These are phyloP conservation scores for Coracias cyanogaster DNA, from an alignment of 2,797 vertebrate genomes.

Conservation along the genomic window DNA sequence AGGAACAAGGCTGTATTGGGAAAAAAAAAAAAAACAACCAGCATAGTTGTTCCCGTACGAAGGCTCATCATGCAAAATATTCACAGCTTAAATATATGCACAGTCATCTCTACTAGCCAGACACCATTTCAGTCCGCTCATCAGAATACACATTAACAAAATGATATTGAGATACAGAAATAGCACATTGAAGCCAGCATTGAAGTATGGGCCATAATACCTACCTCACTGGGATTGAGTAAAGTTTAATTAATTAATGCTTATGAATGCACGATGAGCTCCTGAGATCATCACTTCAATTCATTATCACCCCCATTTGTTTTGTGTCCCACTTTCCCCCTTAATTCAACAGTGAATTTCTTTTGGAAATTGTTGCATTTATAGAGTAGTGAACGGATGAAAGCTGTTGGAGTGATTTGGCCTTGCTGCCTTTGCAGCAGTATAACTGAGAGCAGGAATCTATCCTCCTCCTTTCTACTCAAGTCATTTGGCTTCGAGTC, in stretches of 20 bases:
- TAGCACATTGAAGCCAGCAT: slow-evolving; percentile 6
- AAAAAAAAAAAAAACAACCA: not conserved
- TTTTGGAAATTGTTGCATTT: slow-evolving; percentile 49
- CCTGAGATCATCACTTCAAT: slow-evolving; percentile 63
- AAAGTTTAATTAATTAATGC: slow-evolving; percentile 64
- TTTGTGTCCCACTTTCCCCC: slow-evolving; percentile 38
- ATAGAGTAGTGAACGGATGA: slow-evolving; percentile 38
- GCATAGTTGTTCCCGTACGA: not conserved
- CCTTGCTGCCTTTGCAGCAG: not conserved
- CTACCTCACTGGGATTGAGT: slow-evolving; percentile 13
- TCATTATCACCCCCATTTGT: slow-evolving; percentile 61
- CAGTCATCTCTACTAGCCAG: slow-evolving; percentile 70
- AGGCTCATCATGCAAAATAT: slow-evolving; percentile 49
- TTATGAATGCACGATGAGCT: slow-evolving; percentile 52
- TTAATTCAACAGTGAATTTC: slow-evolving; percentile 44
- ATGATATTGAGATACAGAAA: slow-evolving; percentile 54
- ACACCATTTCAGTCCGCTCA: slow-evolving; percentile 60
- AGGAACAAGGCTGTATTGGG: not conserved
- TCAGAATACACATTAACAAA: slow-evolving; percentile 62
- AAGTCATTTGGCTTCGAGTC: not conserved
- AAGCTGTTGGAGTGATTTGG: slow-evolving; percentile 30
- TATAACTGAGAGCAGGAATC: not conserved
- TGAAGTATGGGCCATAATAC: slow-evolving; percentile 20
- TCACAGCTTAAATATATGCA: slow-evolving; percentile 73
- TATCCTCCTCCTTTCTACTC: not conserved